These are phyloP conservation scores for Coregonus sp. DNA, from an alignment of 2,797 vertebrate genomes.

Conservation along the genomic window DNA sequence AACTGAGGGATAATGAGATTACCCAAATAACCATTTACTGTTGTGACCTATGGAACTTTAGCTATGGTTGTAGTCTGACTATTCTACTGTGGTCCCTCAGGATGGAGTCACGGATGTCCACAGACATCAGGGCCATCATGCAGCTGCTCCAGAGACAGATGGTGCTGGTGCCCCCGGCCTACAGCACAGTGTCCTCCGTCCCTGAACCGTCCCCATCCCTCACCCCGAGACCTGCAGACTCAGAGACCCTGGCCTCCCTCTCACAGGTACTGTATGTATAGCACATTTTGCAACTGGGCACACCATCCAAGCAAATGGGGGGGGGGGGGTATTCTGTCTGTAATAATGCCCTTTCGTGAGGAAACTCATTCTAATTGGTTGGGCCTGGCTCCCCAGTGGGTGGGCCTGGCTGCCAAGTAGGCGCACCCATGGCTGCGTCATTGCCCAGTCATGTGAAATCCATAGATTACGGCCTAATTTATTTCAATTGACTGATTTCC, in stretches of 20 bases:
- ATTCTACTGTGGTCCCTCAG: slow-evolving; percentile 53
- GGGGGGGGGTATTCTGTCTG: too few species aligned
- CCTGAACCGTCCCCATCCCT: slow-evolving; percentile 37
- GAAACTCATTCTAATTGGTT: too few species aligned
- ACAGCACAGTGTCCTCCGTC: slow-evolving; percentile 79
- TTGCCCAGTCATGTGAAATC: too few species aligned
- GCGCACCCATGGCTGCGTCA: too few species aligned
- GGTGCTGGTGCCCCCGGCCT: slow-evolving; percentile 79
- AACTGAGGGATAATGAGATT: too few species aligned
- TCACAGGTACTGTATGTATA: background rate
- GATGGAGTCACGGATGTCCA: slow-evolving; percentile 82
- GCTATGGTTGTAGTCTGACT: background rate
- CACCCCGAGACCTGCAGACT: slow-evolving; percentile 24
- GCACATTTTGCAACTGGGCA: background rate
- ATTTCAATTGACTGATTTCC: too few species aligned
- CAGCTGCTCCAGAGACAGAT: slow-evolving; percentile 86
- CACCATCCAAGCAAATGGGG: background rate
- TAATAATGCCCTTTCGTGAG: too few species aligned
- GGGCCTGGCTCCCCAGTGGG: too few species aligned
- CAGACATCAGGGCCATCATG: slow-evolving; percentile 81
- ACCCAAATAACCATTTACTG: too few species aligned
- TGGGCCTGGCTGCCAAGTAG: too few species aligned
- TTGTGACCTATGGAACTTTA: too few species aligned
- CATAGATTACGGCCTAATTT: too few species aligned
- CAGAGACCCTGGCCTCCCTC: background rate